Evolutionary conservation across 1,140 invertebrate species (phyloP), one percentile per base, ranked within the genome.

Genomic region (Papilio dardanus): DNA sequence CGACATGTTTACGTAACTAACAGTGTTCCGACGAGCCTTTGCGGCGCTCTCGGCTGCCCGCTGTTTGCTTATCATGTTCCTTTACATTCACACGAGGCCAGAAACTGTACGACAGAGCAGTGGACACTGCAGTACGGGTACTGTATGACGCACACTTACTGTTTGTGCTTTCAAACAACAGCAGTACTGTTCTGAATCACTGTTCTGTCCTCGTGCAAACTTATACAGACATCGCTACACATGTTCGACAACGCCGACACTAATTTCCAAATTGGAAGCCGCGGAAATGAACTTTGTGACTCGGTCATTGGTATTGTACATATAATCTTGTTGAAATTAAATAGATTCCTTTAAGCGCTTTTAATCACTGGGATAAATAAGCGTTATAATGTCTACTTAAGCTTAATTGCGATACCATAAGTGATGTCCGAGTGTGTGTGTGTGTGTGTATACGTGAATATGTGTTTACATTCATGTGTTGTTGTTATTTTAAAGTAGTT

Each of bases 1-100:
- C 79, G 81, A 92, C 90, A 91, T 92, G 89, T 93, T 93, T 92
- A 89, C 88, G 91, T 90, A 93, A 91, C 88, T 91, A 93, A 91
- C 88, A 88, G 88, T 89, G 86, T 83, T 83, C 78, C 81, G 83
- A 78, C 81, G 77, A 86, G 88, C 86, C 80, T 81, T 82, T 82
- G 84, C 76, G 76, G 81, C 68, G 77, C 78, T 78, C 62, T n/a
- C 79, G 76, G 84, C 84, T 79, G 75, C 75, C 78, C 73, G 75
- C 54, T 62, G 80, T 88, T 90, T 89, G 80, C 80, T 79, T 79
- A 86, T 69, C 74, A 65, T 74, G 80, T 77, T 80, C 78, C 76
- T 16, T 85, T 76, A 46, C 19, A 46, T 46, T 46, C n/a, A 46
- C n/a, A 46, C n/a, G n/a, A 19, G 5, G 42, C 4, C 16, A 19